Evolutionary conservation across 1,140 invertebrate species (phyloP), one percentile per base, ranked within the genome.

Genomic region (Mactra quadrangularis): DNA sequence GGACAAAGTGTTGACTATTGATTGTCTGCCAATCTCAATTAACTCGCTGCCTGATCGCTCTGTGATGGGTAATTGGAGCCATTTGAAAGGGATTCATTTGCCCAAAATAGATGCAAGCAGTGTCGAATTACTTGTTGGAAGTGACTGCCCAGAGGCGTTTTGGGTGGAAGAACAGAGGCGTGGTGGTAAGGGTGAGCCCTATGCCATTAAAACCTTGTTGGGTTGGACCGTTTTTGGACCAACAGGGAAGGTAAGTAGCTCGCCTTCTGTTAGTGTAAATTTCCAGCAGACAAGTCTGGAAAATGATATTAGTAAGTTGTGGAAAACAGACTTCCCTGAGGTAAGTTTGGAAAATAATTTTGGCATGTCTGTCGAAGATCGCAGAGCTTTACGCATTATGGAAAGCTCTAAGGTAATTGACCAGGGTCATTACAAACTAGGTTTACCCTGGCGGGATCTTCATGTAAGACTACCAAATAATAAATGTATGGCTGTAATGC

Each of bases 91-190:
- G 19, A 74, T 74, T 9, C 4, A 3, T 38, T 74, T 74, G 31
- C 71, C 52, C 3, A 3, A 25, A 27, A 59, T 59, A 13, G 22
- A 55, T 33, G 29, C 11, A 2, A 9, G 31, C 17, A 13, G 70
- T 31, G 64, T 68, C 27, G 50, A 68, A 38, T 41, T 72, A 47
- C 70, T 72, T 22, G 31, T 74, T 6, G 71, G 71, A 19, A 59
- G 71, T 22, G 71, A 59, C 71, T 22, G 29, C n/a, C 71, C 71
- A 57, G 76, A 41, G 1, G 71, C 35, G 25, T 74, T 74, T 33
- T 74, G 71, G 71, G 71, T 74, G 7, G 71, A 74, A 53, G 53
- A 74, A 3, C 11, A 57, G 31, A 3, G 47, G n/a, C 35, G 33
- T 15, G 47, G 53, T 15, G 35, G 55, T 3, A 52, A 17, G 31